These are phyloP conservation scores for Callopanchax toddi DNA, from an alignment of 2,113 vertebrate genomes.

Conservation along the genomic window DNA sequence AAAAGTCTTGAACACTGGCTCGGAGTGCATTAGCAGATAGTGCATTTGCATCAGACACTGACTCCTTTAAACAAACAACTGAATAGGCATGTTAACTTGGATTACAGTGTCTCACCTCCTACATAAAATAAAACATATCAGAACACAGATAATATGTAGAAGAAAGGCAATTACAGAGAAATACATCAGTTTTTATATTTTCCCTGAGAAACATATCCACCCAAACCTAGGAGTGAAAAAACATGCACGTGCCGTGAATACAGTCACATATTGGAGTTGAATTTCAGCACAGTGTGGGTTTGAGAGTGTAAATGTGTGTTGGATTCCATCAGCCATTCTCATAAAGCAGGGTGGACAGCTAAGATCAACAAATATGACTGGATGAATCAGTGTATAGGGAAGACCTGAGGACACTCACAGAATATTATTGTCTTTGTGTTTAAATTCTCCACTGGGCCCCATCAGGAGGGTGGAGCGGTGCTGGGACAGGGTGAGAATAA, in stretches of 20 bases:
- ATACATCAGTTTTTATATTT: slow-evolving; percentile 2
- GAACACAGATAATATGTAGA: slow-evolving; percentile 1
- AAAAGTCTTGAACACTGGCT: neutral
- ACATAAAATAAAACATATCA: slow-evolving; percentile 13
- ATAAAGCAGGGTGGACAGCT: slow-evolving; percentile 45
- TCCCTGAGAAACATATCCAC: slow-evolving; percentile 23
- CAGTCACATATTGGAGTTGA: slow-evolving; percentile 27
- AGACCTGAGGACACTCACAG: slow-evolving; percentile 60
- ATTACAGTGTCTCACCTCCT: slow-evolving; percentile 21
- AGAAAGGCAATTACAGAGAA: slow-evolving; percentile 4
- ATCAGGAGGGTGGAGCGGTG: slow-evolving; percentile 30
- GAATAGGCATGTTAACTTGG: neutral
- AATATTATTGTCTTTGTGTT: slow-evolving; percentile 44
- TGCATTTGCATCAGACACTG: slow-evolving; percentile 27
- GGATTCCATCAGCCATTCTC: slow-evolving; percentile 22
- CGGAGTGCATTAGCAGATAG: neutral
- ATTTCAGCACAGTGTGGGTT: slow-evolving; percentile 9
- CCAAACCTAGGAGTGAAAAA: slow-evolving; percentile 36
- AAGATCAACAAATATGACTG: slow-evolving; percentile 69
- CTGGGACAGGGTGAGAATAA: slow-evolving; percentile 22
- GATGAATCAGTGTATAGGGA: slow-evolving; percentile 57
- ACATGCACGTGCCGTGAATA: too few relatives aligned
- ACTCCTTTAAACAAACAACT: slow-evolving; percentile 50
- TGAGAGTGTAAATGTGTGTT: neutral
- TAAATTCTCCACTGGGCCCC: slow-evolving; percentile 17